phyloP scores from a whole-genome alignment of 2,888 invertebrate genomes.

The Gnatocerus cornutus region DNA sequence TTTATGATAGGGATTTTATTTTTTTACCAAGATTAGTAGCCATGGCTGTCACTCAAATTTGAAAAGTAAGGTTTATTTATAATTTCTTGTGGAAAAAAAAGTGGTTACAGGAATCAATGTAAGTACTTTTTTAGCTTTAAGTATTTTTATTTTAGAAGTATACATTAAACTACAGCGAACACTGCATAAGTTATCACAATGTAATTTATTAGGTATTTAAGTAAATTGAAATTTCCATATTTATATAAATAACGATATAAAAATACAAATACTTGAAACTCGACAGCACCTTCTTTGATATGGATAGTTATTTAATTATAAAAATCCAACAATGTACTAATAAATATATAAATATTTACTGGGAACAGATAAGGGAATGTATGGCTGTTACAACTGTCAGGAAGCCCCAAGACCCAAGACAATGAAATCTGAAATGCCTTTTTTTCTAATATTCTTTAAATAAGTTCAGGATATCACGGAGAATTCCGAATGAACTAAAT shows the following conservation, averaged over 20 bases:
- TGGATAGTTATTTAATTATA: constrained; percentile 39
- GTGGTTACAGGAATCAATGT: not conserved
- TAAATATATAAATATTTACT: constrained; percentile 26
- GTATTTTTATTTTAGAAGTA: constrained; percentile 9
- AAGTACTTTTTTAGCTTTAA: not conserved
- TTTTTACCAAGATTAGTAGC: too few species aligned
- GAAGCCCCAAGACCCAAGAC: constrained; percentile 26
- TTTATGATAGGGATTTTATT: too few species aligned
- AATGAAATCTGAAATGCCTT: not conserved
- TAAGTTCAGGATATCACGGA: not conserved
- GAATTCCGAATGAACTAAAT: constrained; percentile 16
- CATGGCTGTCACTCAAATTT: too few species aligned
- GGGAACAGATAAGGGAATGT: not conserved
- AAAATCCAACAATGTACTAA: constrained; percentile 17
- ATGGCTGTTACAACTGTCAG: constrained; percentile 29
- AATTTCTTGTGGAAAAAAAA: too few species aligned
- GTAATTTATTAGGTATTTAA: constrained; percentile 28
- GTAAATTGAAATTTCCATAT: constrained; percentile 37
- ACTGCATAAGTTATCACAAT: constrained; percentile 43
- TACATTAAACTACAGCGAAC: constrained; percentile 28
- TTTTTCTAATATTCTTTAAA: not conserved
- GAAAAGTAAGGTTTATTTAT: too few species aligned
- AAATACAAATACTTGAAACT: constrained; percentile 52
- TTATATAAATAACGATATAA: constrained; percentile 51
- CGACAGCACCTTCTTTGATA: constrained; percentile 53